phyloP scores from a whole-genome alignment of 2,113 vertebrate genomes.

The Galemys pyrenaicus region DNA sequence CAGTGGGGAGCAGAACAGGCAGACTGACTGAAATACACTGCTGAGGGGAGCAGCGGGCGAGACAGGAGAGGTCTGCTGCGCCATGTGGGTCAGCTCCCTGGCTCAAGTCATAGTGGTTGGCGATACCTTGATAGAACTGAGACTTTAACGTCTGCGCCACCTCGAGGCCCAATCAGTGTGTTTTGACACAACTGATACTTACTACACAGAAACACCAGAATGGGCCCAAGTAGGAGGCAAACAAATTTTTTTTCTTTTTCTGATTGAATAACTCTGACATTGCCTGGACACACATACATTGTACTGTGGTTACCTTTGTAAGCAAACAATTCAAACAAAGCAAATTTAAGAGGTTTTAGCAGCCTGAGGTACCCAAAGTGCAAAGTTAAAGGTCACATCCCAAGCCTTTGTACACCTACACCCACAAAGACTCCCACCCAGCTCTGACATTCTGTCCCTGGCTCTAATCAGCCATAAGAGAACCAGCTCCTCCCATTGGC shows the following conservation, averaged over 20 bases:
- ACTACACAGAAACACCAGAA: background rate
- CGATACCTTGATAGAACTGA: too few relatives aligned
- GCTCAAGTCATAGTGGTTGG: too few relatives aligned
- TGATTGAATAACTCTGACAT: background rate
- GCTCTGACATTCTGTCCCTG: background rate
- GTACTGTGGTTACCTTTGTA: background rate
- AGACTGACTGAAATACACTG: too few relatives aligned
- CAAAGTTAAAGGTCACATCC: background rate
- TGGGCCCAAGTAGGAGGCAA: background rate
- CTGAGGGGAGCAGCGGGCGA: too few relatives aligned
- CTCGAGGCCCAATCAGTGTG: background rate
- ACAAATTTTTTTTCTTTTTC: background rate
- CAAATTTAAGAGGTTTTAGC: background rate
- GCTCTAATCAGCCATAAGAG: background rate
- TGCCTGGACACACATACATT: background rate
- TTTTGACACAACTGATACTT: background rate
- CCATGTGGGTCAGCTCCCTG: too few relatives aligned
- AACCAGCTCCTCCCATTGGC: background rate
- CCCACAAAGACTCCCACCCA: background rate
- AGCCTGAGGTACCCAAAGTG: background rate
- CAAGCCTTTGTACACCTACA: background rate
- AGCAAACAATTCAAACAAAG: constrained; percentile 42
- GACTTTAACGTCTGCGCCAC: too few relatives aligned
- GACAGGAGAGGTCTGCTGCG: too few relatives aligned
- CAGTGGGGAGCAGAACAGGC: too few relatives aligned